Base-by-base conservation (phyloP, 2,888 invertebrate species). In the Dione juno region DNA sequence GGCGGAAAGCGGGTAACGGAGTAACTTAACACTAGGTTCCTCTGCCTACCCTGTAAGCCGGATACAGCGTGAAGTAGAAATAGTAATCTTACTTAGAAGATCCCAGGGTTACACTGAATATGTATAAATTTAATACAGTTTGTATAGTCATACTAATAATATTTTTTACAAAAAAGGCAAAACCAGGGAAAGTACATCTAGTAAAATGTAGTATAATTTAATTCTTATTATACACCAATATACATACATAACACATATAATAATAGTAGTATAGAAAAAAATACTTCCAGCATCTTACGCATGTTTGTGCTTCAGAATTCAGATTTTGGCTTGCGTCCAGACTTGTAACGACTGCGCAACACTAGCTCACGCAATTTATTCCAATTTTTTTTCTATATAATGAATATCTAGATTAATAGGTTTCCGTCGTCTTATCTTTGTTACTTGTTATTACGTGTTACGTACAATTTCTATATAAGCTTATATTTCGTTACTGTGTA, bases 321-420 rank as follows among this genome's bases (percentile, higher is more conserved):
- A 68, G 63, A 71, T 73, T 77, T 80, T 77, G 75, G 78, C 77
- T 70, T 57, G 35, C 50, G 73, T 85, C 86, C 86, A 87, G 80
- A 73, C 74, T 77, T 82, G 81, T 81, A 80, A 82, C 77, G 78
- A 76, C 75, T 76, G 71, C 72, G 74, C 73, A 75, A 66, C 70
- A 66, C 58, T 66, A 52, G 50, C 53, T 66, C 58, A 58, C 67
- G 53, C 61, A 53, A 35, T 63, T 10, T 63, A 63, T 43, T 53
- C n/a, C 53, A 63, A 35, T 68, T 61, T 67, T 58, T 66, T 68
- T 50, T 37, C 28, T 53, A 61, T 37, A 53, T 45, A n/a, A 63
- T n/a, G 19, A 50, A 19, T 37, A 50, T 40, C 64, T 50, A 64
- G 50, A 64, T 64, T 50, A 48, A 37, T 64, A 40, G 19, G 35